Evolutionary conservation across 2,113 vertebrate genomes (phyloP).

Genomic region (Oriolus oriolus): DNA sequence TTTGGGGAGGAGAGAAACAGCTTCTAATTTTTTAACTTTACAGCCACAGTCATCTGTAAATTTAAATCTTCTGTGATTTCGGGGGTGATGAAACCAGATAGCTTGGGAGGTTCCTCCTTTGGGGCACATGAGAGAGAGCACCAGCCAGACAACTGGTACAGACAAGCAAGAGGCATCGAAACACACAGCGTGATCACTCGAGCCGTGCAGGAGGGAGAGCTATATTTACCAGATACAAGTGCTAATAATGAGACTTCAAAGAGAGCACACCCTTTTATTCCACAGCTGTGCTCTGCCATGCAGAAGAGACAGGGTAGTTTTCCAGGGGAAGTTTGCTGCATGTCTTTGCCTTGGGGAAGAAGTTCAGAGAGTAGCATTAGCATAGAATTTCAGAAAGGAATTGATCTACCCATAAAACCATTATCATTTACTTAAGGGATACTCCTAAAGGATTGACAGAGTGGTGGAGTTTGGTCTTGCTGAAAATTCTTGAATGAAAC

Average conservation of each 20-base stretch:
- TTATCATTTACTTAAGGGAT: not conserved
- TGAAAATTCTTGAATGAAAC: conserved; percentile 1
- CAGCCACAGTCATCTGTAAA: not conserved
- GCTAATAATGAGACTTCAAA: conserved; percentile 17
- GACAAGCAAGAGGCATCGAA: not conserved
- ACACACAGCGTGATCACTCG: fast-evolving
- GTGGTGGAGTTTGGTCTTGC: not conserved
- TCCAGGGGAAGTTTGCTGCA: not conserved
- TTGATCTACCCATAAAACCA: not conserved
- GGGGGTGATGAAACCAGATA: not conserved
- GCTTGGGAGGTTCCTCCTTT: not conserved
- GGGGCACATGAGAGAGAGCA: not conserved
- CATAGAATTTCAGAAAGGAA: conserved; percentile 14
- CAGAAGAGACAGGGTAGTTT: not conserved
- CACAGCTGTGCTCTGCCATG: not conserved
- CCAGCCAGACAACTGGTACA: not conserved
- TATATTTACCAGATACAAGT: not conserved
- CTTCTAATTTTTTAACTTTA: not conserved
- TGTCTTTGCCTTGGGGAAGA: conserved; percentile 12
- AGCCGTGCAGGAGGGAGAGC: not conserved
- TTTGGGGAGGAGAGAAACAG: not conserved
- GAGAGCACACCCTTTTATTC: not conserved
- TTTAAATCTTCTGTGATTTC: not conserved
- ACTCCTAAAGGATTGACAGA: not conserved
- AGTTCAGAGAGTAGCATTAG: conserved; percentile 5